Conservation (phyloP, 2,888 invertebrate species). For the Zygothrica quintamaculata region DNA sequence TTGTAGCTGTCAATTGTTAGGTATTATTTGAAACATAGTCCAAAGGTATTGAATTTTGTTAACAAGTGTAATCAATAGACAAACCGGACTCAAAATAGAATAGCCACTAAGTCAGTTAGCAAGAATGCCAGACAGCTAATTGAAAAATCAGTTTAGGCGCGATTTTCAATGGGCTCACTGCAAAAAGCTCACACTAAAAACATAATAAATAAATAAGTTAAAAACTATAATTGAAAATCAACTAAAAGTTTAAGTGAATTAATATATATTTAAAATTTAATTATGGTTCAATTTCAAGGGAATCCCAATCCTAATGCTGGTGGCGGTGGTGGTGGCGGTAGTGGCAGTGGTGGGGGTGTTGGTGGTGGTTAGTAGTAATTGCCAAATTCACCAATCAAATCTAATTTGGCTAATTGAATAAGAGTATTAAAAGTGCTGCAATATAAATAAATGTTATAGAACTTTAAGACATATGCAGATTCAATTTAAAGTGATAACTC, state of each 20-base stretch:
- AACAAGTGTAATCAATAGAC: conserved; percentile 77
- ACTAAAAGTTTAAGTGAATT: neutral
- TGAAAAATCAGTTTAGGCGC: conserved; percentile 81
- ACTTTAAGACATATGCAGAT: too few species aligned
- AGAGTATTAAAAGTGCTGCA: neutral
- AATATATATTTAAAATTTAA: conserved; percentile 17
- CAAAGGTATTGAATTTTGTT: conserved; percentile 6
- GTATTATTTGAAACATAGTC: neutral
- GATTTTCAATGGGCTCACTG: conserved; percentile 74
- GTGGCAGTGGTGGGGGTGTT: too few species aligned
- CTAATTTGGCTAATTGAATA: conserved; percentile 13
- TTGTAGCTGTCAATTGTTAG: neutral
- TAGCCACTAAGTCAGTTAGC: conserved; percentile 81
- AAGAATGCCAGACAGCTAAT: conserved; percentile 74
- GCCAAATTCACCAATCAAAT: neutral
- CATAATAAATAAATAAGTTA: conserved; percentile 7
- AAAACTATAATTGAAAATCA: neutral
- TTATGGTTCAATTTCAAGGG: conserved; percentile 69
- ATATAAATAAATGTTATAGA: too few species aligned
- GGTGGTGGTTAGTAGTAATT: conserved; percentile 39
- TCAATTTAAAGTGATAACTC: too few species aligned
- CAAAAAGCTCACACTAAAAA: conserved; percentile 56
- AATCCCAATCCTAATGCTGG: conserved; percentile 60
- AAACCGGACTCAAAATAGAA: conserved; percentile 79
- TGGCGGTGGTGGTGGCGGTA: conserved; percentile 3